phyloP scores from a whole-genome alignment of 2,888 invertebrate species.

The Drosophila melanocephala region DNA sequence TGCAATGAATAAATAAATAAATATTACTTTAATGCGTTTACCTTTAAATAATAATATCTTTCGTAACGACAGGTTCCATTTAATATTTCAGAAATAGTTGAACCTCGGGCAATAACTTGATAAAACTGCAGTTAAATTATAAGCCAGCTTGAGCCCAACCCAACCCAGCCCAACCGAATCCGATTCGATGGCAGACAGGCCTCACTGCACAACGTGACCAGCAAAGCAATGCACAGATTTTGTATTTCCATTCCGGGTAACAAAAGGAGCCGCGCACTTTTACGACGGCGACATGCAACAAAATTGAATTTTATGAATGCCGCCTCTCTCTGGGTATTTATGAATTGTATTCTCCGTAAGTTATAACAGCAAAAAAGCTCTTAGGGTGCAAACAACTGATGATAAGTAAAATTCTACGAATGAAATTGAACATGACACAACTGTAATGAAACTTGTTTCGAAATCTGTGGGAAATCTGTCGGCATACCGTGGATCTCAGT shows the following conservation, averaged over 20 bases:
- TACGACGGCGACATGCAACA: slow-evolving; percentile 80
- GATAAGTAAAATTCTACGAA: slow-evolving; percentile 65
- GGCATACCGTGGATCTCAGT: slow-evolving; percentile 43
- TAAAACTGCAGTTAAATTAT: slow-evolving; percentile 69
- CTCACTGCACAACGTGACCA: slow-evolving; percentile 68
- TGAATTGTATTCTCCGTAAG: slow-evolving; percentile 68
- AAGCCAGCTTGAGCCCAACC: slow-evolving; percentile 41
- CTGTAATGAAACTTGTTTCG: slow-evolving; percentile 72
- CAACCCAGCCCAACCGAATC: slow-evolving; percentile 27
- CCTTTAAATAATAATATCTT: slow-evolving; percentile 5
- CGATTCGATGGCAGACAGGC: slow-evolving; percentile 16
- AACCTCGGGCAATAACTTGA: slow-evolving; percentile 42
- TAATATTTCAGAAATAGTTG: slow-evolving; percentile 13
- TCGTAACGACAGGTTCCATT: slow-evolving; percentile 15
- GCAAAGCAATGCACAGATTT: slow-evolving; percentile 81
- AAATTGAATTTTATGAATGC: slow-evolving; percentile 81
- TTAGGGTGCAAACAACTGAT: slow-evolving; percentile 65
- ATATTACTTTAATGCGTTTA: slow-evolving; percentile 4
- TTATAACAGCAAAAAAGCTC: slow-evolving; percentile 58
- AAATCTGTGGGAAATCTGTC: slow-evolving; percentile 41
- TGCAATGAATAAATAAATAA: slow-evolving; percentile 11
- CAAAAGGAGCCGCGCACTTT: slow-evolving; percentile 79
- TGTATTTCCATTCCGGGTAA: slow-evolving; percentile 68
- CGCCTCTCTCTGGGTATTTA: slow-evolving; percentile 60
- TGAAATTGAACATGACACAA: slow-evolving; percentile 81